Base-by-base conservation (phyloP, 2,113 vertebrate genomes). In the Dromiciops gliroides region DNA sequence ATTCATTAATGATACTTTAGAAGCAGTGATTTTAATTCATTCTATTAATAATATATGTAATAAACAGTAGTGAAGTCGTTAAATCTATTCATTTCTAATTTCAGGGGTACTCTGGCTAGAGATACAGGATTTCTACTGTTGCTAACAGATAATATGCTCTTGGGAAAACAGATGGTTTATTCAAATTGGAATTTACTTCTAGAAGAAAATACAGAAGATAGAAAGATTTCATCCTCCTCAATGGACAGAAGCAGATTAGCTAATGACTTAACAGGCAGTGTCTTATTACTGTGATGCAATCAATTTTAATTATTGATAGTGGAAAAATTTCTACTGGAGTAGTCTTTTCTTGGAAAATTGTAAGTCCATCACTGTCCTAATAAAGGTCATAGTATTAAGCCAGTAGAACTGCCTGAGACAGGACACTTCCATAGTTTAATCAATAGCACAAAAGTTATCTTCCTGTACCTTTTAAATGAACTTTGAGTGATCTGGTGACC, bases 11-110 rank as follows among this genome's bases (percentile, higher is more conserved):
- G 92, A 53, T 91, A 89, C 75, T 50, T 94, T 50, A 89, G 91
- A 92, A 97, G 92, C 8, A 95, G 95, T 93, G 47, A 56, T 90
- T 7, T 90, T 96, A 16, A 95, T 97, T 98, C 93, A 23, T 94
- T 95, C 96, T 28, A 96, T 94, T 96, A 95, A 95, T 50, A 97
- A 52, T 91, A 95, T 90, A 22, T 93, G 26, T 95, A 60, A 96
- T 97, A 96, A 94, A 60, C 0, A 90, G 0, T 26, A 92, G 50
- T 7, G 88, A 90, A 53, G 49, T 3, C 19, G 50, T 96, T 50
- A 95, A 96, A n/a, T 92, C 8, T 22, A 88, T 8, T 16, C 5
- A 94, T 9, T 92, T 89, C 4, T 96, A 95, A 94, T 95, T 91
- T 96, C 93, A 95, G 90, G 93, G 90, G 91, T 28, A 83, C 92